Percentiles rank a stretch among this genome's conserved stretches.
Conservation (phyloP, 1,140 invertebrate genomes). For the Chrysoperla carnea region DNA sequence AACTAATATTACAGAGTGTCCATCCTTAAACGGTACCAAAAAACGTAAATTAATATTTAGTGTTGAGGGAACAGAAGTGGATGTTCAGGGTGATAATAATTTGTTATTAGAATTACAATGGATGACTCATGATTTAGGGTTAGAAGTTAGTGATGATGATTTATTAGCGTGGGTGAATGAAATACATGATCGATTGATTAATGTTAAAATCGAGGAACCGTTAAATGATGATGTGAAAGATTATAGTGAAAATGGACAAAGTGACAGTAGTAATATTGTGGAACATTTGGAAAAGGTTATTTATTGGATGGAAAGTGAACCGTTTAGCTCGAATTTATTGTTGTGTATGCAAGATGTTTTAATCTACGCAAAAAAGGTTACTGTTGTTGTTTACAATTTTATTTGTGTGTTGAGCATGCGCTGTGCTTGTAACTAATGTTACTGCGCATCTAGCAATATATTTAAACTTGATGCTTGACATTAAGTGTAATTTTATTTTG, state of each 20-base stretch:
- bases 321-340: slow-evolving; percentile 28
- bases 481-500: too few species aligned
- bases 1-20: slow-evolving; percentile 4
- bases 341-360: slow-evolving; percentile 21
- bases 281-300: slow-evolving; percentile 28
- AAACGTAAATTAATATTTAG: background rate
- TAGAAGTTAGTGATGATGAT: slow-evolving; percentile 4
- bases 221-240: background rate
- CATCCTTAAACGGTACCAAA: too few species aligned
- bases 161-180: slow-evolving; percentile 2
- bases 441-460: too few species aligned
- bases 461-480: too few species aligned
- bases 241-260: slow-evolving; percentile 1
- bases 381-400: slow-evolving; percentile 13
- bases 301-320: slow-evolving; percentile 32
- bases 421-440: too few species aligned
- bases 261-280: slow-evolving; percentile 17
- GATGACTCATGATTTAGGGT: background rate
- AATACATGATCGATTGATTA: slow-evolving; percentile 9
- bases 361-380: slow-evolving; percentile 25
- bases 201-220: slow-evolving; percentile 5
- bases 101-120: background rate
- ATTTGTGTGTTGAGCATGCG: too few species aligned
- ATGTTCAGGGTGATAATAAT: background rate
- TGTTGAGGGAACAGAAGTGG: background rate